These are phyloP conservation scores for Wiebesia pumilae DNA, from an alignment of 1,140 invertebrate genomes.

Conservation along the genomic window DNA sequence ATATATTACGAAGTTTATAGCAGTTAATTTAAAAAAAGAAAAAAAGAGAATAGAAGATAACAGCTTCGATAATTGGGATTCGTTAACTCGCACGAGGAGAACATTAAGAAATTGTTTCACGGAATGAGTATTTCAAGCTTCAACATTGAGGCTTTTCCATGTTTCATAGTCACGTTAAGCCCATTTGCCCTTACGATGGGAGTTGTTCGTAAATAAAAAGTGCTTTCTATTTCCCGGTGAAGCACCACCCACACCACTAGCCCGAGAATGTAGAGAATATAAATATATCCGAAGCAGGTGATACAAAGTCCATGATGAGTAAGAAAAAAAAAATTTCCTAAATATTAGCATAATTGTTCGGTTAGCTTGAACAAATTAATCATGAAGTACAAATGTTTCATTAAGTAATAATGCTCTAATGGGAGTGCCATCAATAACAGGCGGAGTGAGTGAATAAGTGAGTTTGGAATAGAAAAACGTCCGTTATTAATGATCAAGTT, in stretches of 20 bases:
- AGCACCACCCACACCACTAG: not conserved
- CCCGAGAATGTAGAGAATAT: constrained; percentile 6
- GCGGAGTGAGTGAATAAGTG: constrained; percentile 7
- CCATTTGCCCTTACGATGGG: constrained; percentile 53
- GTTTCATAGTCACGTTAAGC: constrained; percentile 50
- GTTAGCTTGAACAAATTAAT: constrained; percentile 7
- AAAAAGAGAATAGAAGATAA: not conserved
- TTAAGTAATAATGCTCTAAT: constrained; percentile 8
- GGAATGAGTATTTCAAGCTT: constrained; percentile 31
- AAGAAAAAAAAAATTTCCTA: not conserved
- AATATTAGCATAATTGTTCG: not conserved
- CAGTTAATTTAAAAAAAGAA: not conserved
- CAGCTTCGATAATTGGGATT: constrained; percentile 40
- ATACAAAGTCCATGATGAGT: not conserved
- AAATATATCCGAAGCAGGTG: constrained; percentile 14
- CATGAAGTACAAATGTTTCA: not conserved
- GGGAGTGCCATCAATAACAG: constrained; percentile 11
- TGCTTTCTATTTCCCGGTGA: constrained; percentile 28
- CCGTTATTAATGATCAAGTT: constrained; percentile 53
- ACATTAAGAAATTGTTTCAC: constrained; percentile 36
- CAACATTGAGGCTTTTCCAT: constrained; percentile 48
- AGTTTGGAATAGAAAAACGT: constrained; percentile 41
- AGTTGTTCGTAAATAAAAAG: constrained; percentile 57
- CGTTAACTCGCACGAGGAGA: constrained; percentile 34
- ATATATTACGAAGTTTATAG: not conserved